Conservation (phyloP, 2,113 vertebrate species). For the Pteropus alecto region DNA sequence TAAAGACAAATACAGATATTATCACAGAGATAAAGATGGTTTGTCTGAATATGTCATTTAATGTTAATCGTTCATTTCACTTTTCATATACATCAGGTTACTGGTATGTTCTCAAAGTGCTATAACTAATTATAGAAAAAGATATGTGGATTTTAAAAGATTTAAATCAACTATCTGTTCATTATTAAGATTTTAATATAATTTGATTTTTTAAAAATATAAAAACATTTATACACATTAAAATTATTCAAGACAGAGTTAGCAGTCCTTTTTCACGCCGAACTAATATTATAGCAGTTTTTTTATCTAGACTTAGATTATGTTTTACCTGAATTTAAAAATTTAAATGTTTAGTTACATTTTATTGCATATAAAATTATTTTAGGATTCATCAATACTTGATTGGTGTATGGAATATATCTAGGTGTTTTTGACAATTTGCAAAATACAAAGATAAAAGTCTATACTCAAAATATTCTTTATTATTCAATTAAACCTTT, state of each 20-base stretch:
- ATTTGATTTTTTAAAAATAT: slow-evolving; percentile 5
- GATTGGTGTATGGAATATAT: background rate
- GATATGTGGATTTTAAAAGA: slow-evolving; percentile 42
- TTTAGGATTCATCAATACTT: background rate
- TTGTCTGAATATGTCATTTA: slow-evolving; percentile 49
- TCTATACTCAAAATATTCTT: background rate
- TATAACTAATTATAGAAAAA: slow-evolving; percentile 55
- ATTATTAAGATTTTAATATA: slow-evolving; percentile 45
- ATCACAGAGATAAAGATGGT: slow-evolving; percentile 29
- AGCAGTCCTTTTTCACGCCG: background rate
- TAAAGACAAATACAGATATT: slow-evolving; percentile 48
- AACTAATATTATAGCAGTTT: background rate
- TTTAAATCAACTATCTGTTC: slow-evolving; percentile 46
- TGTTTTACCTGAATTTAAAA: background rate
- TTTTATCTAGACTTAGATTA: background rate
- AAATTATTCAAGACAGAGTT: background rate
- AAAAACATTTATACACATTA: slow-evolving; percentile 26
- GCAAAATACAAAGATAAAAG: background rate
- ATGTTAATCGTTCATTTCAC: slow-evolving; percentile 52
- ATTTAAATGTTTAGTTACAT: background rate
- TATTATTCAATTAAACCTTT: background rate
- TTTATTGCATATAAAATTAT: background rate
- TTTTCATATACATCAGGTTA: slow-evolving; percentile 53
- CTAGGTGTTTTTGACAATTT: background rate
- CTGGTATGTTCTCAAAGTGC: slow-evolving; percentile 51